These are phyloP conservation scores for Halictus rubicundus DNA, from an alignment of 1,140 invertebrate genomes.

Conservation along the genomic window DNA sequence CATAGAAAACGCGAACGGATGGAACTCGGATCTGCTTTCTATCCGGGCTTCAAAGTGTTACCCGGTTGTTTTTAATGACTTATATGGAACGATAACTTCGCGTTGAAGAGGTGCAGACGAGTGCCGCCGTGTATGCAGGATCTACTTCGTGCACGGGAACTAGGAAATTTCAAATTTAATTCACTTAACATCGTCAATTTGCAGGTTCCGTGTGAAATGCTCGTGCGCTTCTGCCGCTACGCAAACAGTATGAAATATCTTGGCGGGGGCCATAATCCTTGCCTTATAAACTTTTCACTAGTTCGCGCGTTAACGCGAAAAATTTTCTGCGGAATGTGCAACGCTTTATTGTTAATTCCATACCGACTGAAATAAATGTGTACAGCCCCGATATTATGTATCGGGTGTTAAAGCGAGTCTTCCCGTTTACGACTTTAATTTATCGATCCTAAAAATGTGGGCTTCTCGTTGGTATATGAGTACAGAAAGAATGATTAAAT, in stretches of 20 bases:
- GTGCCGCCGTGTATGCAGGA: not conserved
- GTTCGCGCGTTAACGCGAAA: not conserved
- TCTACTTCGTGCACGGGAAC: not conserved
- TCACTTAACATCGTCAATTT: constrained; percentile 1
- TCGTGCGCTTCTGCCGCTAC: no score
- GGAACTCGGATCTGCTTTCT: not conserved
- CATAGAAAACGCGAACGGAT: not conserved
- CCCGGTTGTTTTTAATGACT: constrained; percentile 16
- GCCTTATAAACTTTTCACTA: not conserved
- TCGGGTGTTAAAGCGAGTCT: no score
- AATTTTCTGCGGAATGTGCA: not conserved
- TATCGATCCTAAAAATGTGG: no score
- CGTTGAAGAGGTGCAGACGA: not conserved
- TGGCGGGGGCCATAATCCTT: not conserved
- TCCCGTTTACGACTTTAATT: no score
- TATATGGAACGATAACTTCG: constrained; percentile 13
- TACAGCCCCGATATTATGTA: no score
- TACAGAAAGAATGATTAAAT: no score
- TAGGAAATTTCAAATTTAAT: constrained; percentile 3
- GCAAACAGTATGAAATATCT: not conserved
- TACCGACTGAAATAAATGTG: not conserved
- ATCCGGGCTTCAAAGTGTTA: constrained; percentile 11
- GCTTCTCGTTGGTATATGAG: no score
- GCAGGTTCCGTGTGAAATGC: not conserved
- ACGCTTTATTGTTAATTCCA: not conserved